phyloP scores from a whole-genome alignment of 1,140 invertebrate species.

The Drosophila trapezifrons region DNA sequence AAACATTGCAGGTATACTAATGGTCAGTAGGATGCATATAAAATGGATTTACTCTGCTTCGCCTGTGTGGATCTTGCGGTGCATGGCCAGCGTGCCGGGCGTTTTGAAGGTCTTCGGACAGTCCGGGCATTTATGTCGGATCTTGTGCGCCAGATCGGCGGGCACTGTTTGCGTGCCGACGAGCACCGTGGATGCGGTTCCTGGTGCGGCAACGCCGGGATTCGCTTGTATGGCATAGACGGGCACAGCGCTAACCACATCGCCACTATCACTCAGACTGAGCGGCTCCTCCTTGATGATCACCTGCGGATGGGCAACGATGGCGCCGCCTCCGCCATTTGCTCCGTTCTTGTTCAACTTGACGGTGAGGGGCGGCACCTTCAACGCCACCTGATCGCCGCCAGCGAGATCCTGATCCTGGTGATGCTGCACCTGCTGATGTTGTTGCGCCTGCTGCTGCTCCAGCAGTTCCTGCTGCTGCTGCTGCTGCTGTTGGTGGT shows the following conservation, averaged over 20 bases:
- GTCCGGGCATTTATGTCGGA: slow-evolving; percentile 82
- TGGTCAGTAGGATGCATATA: slow-evolving; percentile 36
- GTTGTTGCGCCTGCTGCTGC: slow-evolving; percentile 62
- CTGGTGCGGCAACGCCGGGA: slow-evolving; percentile 44
- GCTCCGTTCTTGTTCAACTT: slow-evolving; percentile 74
- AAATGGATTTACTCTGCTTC: slow-evolving; percentile 83
- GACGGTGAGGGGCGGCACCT: slow-evolving; percentile 79
- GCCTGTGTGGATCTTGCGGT: slow-evolving; percentile 82
- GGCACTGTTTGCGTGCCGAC: slow-evolving; percentile 74
- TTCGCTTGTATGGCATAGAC: slow-evolving; percentile 82
- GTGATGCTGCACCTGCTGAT: slow-evolving; percentile 50
- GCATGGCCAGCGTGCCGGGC: slow-evolving; percentile 80
- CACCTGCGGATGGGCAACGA: slow-evolving; percentile 74
- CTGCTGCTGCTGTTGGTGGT: slow-evolving; percentile 51
- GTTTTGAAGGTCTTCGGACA: slow-evolving; percentile 83
- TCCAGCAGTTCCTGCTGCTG: slow-evolving; percentile 61
- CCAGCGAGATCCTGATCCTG: slow-evolving; percentile 61
- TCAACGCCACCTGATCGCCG: slow-evolving; percentile 59
- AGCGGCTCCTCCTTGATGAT: slow-evolving; percentile 81
- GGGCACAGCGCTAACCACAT: slow-evolving; percentile 72
- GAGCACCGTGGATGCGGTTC: slow-evolving; percentile 61
- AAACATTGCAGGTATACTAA: slow-evolving; percentile 19
- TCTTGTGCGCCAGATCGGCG: slow-evolving; percentile 71
- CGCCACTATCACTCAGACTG: slow-evolving; percentile 70
- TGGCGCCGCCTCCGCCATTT: slow-evolving; percentile 62